Evolutionary conservation across 2,113 vertebrate genomes (phyloP).

Genomic region (Pongo abelii): DNA sequence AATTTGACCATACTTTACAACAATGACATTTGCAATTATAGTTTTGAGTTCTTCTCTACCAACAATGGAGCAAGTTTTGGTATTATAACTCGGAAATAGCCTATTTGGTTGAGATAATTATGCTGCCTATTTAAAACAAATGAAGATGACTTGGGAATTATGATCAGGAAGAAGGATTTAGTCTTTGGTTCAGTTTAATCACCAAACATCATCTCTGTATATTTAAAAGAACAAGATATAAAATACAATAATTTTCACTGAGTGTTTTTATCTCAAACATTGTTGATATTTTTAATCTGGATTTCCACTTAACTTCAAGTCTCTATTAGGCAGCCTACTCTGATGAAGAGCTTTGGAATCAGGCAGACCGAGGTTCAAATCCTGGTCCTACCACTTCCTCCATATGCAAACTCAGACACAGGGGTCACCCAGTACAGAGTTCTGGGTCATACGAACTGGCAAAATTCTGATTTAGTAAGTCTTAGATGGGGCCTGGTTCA

Average conservation of each 20-base stretch:
- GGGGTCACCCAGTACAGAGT: neutral
- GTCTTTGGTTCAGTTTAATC: conserved; percentile 30
- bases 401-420: neutral
- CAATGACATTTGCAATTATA: neutral
- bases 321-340: neutral
- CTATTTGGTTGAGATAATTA: neutral
- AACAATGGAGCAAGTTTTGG: accelerated
- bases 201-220: neutral
- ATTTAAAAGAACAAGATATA: neutral
- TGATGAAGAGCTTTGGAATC: neutral
- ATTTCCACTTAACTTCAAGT: neutral
- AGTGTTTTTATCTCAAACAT: neutral
- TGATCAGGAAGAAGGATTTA: neutral
- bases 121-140: conserved; percentile 16
- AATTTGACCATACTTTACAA: neutral
- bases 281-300: neutral
- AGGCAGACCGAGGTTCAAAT: neutral
- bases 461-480: neutral
- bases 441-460: neutral
- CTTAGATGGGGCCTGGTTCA: neutral
- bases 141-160: neutral
- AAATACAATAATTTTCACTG: neutral
- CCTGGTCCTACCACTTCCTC: neutral
- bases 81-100: neutral
- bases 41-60: neutral